Base-by-base conservation (phyloP, 2,888 invertebrate species). In the Hirtodrosophila histrioides region DNA sequence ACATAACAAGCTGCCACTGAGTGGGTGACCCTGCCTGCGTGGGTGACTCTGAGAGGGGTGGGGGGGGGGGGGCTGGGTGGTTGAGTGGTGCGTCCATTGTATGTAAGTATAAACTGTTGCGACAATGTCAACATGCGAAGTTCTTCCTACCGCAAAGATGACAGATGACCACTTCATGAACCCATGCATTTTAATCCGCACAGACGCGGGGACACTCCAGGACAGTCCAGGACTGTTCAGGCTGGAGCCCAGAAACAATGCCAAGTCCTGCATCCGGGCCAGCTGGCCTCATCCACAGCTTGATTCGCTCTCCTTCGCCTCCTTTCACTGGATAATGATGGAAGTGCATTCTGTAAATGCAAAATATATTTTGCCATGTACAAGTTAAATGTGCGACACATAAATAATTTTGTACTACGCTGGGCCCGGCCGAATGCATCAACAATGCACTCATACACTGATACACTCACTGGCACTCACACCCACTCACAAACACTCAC, bases 101-200 rank as follows among this genome's bases (percentile, higher is more conserved):
- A 43, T 56, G 75, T 46, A 66, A 64, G 63, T 58, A 81, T 84
- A 84, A 86, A 86, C 86, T 86, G 81, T 84, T 79, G 77, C 86
- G 86, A 84, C 85, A 86, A 84, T 84, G 84, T 84, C 86, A 84
- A 84, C 84, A 84, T 84, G 82, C 79, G 77, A 86, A 86, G 66
- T 84, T 86, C 85, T 86, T 84, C 86, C 85, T 81, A 81, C 86
- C 86, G 79, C 84, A 84, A 84, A 86, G 86, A 86, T 84, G 84
- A 84, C 84, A 84, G 84, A 86, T 84, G 84, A 86, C 84, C 85
- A 86, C 84, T 84, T 86, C 86, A 84, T 84, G 86, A 84, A 84
- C 86, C 86, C 86, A 84, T 86, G 84, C 85, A 84, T 84, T 86
- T 84, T 86, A 86, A 84, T 86, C 79, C 81, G 58, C 55, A 60